Evolutionary conservation across 2,113 vertebrate species (phyloP), one percentile per base, ranked within the genome.

Genomic region (Trematocara marginatum): DNA sequence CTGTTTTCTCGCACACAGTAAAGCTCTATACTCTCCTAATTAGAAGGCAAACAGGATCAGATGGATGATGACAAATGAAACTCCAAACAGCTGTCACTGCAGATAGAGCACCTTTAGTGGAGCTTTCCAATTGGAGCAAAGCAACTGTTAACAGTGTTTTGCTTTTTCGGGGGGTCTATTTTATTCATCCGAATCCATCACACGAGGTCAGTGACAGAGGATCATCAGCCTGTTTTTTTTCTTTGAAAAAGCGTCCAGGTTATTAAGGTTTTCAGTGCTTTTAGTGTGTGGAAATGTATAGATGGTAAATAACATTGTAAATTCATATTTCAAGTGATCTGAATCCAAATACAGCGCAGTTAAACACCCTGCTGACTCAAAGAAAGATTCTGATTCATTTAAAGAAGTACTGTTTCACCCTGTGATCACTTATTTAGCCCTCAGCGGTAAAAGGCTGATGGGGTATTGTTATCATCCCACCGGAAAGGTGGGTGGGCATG

Each of bases 41-140:
- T 89, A 94, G 83, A 90, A 92, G 86, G 84, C 79, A 86, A 57
- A 86, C 40, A 51, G 71, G 56, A 79, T 90, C 74, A 83, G 85
- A 87, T 71, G 81, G 80, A 87, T 82, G 87, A 82, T 89, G 85
- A 93, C 82, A 91, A 91, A 92, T 90, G 69, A 88, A 91, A 79
- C 76, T 91, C 66, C 66, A 84, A 85, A 53, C 2, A 31, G 52
- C 79, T 86, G 80, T 59, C 23, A 52, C 71, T 20, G 38, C 64
- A 78, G 87, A 88, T 18, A 20, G 61, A 89, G 80, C 87, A 86
- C 86, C 89, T 86, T 92, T 86, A 10, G 53, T 69, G 79, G 20
- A 79, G 83, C 59, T 49, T 88, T 61, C 4, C 45, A 35, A n/a
- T 16, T 79, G 34, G 42, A 47, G 79, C 38, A 51, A 52, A 86